Percentiles rank a stretch among this genome's conserved stretches.
Evolutionary conservation across 2,888 invertebrate genomes (phyloP).

Genomic region (Papilio elwesi): DNA sequence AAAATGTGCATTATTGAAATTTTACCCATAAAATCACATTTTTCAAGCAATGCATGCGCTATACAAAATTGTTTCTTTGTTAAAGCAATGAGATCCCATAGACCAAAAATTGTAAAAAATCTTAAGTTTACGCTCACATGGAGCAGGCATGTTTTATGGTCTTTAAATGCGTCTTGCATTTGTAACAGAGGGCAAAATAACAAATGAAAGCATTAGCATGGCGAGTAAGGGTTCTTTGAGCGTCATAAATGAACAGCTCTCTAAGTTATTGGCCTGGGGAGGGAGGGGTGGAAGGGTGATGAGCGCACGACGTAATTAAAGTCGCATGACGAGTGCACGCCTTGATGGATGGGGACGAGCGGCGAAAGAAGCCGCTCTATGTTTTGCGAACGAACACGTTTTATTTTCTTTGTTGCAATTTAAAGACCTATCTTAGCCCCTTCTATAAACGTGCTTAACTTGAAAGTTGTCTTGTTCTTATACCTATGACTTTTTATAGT

Average conservation of each 20-base stretch:
- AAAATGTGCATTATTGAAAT: too few species aligned
- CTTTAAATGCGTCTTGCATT: slow-evolving; percentile 5
- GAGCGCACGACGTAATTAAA: slow-evolving; percentile 39
- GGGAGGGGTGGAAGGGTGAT: slow-evolving; percentile 30
- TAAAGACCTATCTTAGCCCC: background rate
- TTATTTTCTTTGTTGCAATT: slow-evolving; percentile 37
- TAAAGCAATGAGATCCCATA: too few species aligned
- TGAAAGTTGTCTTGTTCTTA: slow-evolving; percentile 8
- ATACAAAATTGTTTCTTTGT: too few species aligned
- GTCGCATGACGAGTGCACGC: slow-evolving; percentile 31
- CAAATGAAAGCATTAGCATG: slow-evolving; percentile 39
- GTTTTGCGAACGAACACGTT: slow-evolving; percentile 19
- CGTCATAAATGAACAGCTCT: slow-evolving; percentile 50
- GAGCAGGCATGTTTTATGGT: background rate
- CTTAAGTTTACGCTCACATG: background rate
- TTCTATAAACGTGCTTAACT: slow-evolving; percentile 12
- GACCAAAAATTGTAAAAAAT: background rate
- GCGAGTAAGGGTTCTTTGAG: slow-evolving; percentile 39
- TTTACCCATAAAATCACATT: too few species aligned
- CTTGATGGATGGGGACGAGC: slow-evolving; percentile 35
- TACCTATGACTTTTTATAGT: background rate
- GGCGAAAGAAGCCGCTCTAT: slow-evolving; percentile 18
- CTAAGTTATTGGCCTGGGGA: slow-evolving; percentile 55
- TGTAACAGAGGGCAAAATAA: slow-evolving; percentile 31
- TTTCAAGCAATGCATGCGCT: too few species aligned